Percentiles rank a stretch among this genome's conserved stretches.
Evolutionary conservation across 2,113 vertebrate species (phyloP).

Genomic region (Argyrosomus japonicus): DNA sequence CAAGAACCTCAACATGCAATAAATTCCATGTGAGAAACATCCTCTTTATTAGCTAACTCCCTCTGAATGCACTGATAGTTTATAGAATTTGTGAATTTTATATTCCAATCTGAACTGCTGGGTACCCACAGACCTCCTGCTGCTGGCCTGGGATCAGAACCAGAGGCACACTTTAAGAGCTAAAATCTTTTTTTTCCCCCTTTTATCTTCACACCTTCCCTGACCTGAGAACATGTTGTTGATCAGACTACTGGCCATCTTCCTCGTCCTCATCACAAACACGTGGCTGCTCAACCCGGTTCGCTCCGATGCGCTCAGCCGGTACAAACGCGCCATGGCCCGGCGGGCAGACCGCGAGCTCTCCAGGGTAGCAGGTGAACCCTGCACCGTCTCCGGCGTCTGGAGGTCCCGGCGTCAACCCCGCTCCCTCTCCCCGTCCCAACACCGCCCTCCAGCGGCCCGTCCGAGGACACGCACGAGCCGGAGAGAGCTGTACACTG

Average conservation of each 20-base stretch:
- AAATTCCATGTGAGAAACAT: conserved; percentile 5
- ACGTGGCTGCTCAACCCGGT: conserved; percentile 79
- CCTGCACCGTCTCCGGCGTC: conserved; percentile 84
- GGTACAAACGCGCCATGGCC: conserved; percentile 77
- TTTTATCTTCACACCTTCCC: conserved; percentile 17
- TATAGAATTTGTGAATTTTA: background rate
- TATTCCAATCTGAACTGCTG: background rate
- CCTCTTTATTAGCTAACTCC: conserved; percentile 1
- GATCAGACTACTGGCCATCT: conserved; percentile 80
- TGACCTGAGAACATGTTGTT: conserved; percentile 77
- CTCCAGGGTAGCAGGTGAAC: conserved; percentile 78
- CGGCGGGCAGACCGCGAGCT: conserved; percentile 74
- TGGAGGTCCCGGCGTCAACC: conserved; percentile 71
- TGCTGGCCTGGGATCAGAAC: conserved; percentile 27
- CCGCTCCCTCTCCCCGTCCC: conserved; percentile 68
- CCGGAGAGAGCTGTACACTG: conserved; percentile 45
- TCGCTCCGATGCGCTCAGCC: conserved; percentile 73
- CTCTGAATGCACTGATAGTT: conserved; percentile 62
- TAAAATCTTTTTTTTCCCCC: no score
- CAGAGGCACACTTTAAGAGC: background rate
- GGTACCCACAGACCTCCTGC: conserved; percentile 13
- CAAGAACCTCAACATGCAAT: conserved; percentile 27
- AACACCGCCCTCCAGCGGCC: conserved; percentile 85
- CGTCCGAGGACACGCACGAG: conserved; percentile 72
- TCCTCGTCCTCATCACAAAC: conserved; percentile 82